phyloP scores from a whole-genome alignment of 2,797 vertebrate genomes.

The Pseudomugil gertrudae region DNA sequence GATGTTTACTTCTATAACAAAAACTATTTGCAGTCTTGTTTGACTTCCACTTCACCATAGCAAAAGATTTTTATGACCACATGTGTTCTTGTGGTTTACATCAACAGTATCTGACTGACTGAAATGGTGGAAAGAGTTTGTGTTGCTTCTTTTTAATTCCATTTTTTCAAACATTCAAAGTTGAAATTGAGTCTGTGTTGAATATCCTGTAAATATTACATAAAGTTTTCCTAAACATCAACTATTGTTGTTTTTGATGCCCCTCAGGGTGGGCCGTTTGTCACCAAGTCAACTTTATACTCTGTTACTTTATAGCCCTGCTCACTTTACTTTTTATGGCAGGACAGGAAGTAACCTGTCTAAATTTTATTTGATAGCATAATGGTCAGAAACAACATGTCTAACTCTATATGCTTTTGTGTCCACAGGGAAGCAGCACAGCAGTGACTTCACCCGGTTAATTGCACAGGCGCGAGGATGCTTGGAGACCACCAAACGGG shows the following conservation, averaged over 20 bases:
- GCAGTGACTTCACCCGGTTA: conserved; percentile 77
- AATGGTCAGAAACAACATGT: not conserved
- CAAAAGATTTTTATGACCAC: not conserved
- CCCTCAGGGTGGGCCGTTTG: not conserved
- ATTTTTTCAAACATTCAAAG: not conserved
- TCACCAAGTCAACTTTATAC: not conserved
- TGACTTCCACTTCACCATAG: not conserved
- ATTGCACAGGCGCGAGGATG: conserved; percentile 80
- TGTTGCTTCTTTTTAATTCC: too few relatives aligned
- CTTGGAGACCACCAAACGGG: conserved; percentile 45
- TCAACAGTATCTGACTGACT: not conserved
- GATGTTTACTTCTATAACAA: not conserved
- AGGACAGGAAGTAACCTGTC: too few relatives aligned
- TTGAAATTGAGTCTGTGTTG: not conserved
- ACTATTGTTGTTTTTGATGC: not conserved
- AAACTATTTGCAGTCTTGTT: not conserved
- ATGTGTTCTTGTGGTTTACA: not conserved
- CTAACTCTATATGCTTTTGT: conserved; percentile 11
- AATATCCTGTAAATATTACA: not conserved
- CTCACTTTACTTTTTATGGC: too few relatives aligned
- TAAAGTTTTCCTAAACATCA: not conserved
- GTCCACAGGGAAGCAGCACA: conserved; percentile 80
- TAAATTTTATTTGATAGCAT: too few relatives aligned
- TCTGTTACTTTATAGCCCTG: too few relatives aligned
- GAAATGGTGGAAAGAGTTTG: too few relatives aligned